Evolutionary conservation across 2,888 invertebrate species (phyloP).

Genomic region (Melitaea athalia): DNA sequence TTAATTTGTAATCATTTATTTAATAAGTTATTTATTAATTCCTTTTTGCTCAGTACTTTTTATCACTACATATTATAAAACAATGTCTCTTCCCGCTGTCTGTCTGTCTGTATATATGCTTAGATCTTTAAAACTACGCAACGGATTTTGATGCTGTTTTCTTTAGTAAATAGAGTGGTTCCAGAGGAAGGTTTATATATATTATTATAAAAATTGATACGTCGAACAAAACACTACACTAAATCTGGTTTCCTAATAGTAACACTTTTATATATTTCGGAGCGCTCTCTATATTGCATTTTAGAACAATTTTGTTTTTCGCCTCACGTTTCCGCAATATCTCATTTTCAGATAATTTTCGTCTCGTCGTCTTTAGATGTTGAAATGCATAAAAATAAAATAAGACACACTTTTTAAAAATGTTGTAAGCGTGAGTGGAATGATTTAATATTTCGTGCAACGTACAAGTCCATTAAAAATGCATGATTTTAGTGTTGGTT

Average conservation of each 20-base stretch:
- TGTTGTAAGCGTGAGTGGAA: slow-evolving; percentile 21
- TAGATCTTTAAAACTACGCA: too few relatives aligned
- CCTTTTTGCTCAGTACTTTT: too few relatives aligned
- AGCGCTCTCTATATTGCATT: slow-evolving; percentile 12
- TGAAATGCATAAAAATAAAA: slow-evolving; percentile 27
- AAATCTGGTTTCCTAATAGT: neutral
- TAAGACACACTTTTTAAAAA: slow-evolving; percentile 13
- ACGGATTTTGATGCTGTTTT: too few relatives aligned
- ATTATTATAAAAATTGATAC: neutral
- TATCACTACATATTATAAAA: too few relatives aligned
- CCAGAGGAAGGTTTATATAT: too few relatives aligned
- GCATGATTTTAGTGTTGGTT: slow-evolving; percentile 12
- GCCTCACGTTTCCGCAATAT: slow-evolving; percentile 22
- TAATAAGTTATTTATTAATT: too few relatives aligned
- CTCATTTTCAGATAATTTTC: slow-evolving; percentile 27
- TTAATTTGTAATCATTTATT: too few relatives aligned
- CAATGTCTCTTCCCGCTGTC: too few relatives aligned
- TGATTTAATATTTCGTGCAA: slow-evolving; percentile 17
- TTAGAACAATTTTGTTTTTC: slow-evolving; percentile 22
- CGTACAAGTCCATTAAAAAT: slow-evolving; percentile 14
- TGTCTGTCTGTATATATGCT: too few relatives aligned
- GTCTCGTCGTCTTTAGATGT: slow-evolving; percentile 20
- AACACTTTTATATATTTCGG: neutral
- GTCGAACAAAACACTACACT: neutral
- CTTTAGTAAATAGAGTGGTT: too few relatives aligned